Evolutionary conservation across 2,113 vertebrate species (phyloP).

Genomic region (Camelus dromedarius): DNA sequence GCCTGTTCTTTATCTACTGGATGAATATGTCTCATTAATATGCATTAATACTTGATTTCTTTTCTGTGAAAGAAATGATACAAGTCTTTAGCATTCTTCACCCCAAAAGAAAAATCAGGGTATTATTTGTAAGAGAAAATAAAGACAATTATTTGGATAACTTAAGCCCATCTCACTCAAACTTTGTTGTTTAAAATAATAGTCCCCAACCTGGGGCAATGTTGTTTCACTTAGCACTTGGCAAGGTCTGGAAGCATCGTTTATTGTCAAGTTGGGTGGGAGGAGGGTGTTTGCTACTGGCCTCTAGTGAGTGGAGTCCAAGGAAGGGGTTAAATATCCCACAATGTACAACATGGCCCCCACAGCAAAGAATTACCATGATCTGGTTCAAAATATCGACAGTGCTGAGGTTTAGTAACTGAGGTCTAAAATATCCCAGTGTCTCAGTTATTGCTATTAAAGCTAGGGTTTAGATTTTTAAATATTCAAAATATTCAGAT

Average conservation of each 20-base stretch:
- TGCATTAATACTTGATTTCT: background rate
- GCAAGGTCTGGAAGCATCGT: background rate
- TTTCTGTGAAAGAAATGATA: conserved; percentile 39
- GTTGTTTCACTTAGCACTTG: background rate
- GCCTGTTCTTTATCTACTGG: background rate
- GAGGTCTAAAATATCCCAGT: background rate
- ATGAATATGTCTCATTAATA: conserved; percentile 34
- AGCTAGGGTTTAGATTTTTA: background rate
- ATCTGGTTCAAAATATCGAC: background rate
- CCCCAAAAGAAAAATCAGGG: background rate
- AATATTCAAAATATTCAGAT: conserved; percentile 30
- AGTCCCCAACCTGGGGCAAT: background rate
- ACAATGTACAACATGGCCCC: background rate
- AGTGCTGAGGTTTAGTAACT: background rate
- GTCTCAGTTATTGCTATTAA: background rate
- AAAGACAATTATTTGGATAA: background rate
- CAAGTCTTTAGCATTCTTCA: conserved; percentile 7
- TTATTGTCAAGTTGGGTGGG: background rate
- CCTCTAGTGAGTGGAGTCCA: background rate
- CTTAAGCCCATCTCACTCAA: background rate
- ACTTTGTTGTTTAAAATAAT: conserved; percentile 26
- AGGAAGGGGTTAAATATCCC: background rate
- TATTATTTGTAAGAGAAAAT: conserved; percentile 24
- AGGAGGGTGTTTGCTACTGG: background rate
- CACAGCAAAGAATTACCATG: background rate